Percentiles rank a stretch among this genome's conserved stretches.
phyloP scores from a whole-genome alignment of 2,797 vertebrate species.

The Phylloscopus collybita region DNA sequence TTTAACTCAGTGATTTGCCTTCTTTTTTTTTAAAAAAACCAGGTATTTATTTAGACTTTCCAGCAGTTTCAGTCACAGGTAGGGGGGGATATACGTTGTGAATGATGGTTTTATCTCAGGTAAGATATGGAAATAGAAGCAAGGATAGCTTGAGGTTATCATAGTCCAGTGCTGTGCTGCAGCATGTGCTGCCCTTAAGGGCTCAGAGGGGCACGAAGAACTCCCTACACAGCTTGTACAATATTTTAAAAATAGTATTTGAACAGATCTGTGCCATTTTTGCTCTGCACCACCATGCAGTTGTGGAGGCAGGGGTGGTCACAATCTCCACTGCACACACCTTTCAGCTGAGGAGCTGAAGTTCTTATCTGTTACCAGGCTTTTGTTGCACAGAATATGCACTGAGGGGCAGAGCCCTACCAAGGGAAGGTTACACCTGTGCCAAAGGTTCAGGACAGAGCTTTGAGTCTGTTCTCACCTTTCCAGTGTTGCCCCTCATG shows the following conservation, averaged over 20 bases:
- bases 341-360: background rate
- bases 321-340: rapidly evolving
- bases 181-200: background rate
- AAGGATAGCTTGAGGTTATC: background rate
- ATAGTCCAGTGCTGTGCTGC: background rate
- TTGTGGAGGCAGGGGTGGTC: background rate
- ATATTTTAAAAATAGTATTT: background rate
- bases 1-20: background rate
- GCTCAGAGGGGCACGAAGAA: background rate
- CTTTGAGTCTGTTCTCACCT: background rate
- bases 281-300: background rate
- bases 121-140: background rate
- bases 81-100: background rate
- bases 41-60: background rate
- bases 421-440: background rate
- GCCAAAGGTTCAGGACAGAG: background rate
- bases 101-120: background rate
- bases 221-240: background rate
- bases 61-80: background rate
- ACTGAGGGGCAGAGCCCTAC: background rate
- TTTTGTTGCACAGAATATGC: too few species aligned
- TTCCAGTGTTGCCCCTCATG: background rate
- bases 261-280: background rate
- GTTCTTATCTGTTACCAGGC: background rate
- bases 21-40: background rate